Conservation (phyloP, 1,140 invertebrate species). For the Holotrichia oblita region DNA sequence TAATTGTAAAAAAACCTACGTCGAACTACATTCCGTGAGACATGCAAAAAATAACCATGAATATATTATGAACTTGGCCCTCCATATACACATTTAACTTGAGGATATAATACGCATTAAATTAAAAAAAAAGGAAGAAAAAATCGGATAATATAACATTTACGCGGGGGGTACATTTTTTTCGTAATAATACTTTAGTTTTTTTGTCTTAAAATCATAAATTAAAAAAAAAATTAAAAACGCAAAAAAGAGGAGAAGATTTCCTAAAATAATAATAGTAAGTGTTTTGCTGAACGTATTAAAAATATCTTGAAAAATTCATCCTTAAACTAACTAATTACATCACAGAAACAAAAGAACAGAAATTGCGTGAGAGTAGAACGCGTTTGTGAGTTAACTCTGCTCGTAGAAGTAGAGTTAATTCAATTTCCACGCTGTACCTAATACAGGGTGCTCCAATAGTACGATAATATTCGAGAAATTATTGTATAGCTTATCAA, state of each 20-base stretch:
- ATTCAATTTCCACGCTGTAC: not conserved
- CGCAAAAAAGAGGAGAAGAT: not conserved
- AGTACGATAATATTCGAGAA: not conserved
- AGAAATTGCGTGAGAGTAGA: not conserved
- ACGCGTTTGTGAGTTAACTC: not conserved
- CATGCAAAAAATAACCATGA: not conserved
- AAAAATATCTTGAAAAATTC: constrained; percentile 17
- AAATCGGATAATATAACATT: not conserved
- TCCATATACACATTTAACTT: constrained; percentile 30
- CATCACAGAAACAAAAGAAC: constrained; percentile 34
- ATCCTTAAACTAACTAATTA: constrained; percentile 10
- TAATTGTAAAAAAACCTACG: not conserved
- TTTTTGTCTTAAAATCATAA: not conserved
- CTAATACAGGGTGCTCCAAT: not conserved
- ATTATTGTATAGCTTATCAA: no score
- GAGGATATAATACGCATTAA: not conserved
- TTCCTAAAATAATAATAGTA: not conserved
- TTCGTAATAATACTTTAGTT: constrained; percentile 3
- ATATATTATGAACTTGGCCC: not conserved
- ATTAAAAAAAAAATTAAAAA: not conserved
- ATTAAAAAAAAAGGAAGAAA: not conserved
- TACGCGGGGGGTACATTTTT: not conserved
- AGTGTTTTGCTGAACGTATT: not conserved
- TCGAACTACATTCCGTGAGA: not conserved
- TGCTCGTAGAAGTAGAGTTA: not conserved